Conservation (phyloP, 2,797 vertebrate species). For the Myripristis murdjan region DNA sequence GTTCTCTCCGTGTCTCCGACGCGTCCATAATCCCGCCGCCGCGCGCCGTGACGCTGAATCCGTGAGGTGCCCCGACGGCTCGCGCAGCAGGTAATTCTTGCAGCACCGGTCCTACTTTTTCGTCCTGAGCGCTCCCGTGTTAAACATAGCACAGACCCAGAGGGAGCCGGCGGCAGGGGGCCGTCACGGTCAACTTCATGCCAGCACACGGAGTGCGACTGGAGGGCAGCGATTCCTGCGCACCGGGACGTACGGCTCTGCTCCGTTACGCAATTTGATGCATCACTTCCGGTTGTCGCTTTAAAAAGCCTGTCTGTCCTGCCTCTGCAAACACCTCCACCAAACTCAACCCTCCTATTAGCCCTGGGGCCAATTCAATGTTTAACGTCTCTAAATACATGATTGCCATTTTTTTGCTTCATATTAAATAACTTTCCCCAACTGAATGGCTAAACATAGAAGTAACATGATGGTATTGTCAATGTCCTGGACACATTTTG, state of each 20-base stretch:
- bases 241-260: background rate
- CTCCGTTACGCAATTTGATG: conserved; percentile 19
- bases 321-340: no score
- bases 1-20: background rate
- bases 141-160: background rate
- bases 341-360: no score
- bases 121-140: background rate
- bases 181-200: background rate
- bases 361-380: no score
- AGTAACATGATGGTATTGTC: no score
- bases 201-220: background rate
- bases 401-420: no score
- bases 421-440: no score
- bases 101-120: background rate
- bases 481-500: no score
- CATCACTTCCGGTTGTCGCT: conserved; percentile 66
- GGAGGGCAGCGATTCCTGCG: no score
- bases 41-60: background rate
- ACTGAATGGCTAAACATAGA: no score
- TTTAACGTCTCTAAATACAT: no score
- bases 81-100: accelerated
- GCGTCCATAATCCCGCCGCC: background rate
- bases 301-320: no score
- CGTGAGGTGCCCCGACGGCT: background rate
- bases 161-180: background rate